phyloP scores from a whole-genome alignment of 2,797 vertebrate species.

The Hemitrygon akajei region DNA sequence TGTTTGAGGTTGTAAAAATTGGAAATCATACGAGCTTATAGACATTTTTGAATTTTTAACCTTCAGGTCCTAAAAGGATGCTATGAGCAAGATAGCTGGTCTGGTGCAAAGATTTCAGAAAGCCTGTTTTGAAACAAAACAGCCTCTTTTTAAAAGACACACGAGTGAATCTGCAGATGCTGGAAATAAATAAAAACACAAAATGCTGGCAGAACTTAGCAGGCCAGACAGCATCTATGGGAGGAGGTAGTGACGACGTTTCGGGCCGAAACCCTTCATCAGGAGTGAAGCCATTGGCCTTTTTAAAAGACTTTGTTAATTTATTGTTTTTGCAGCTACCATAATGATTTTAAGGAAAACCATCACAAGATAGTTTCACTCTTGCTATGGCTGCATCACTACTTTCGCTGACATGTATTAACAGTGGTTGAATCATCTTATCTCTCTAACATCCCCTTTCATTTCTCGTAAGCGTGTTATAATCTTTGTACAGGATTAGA shows the following conservation, averaged over 20 bases:
- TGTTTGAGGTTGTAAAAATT: background rate
- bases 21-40: background rate
- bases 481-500: background rate
- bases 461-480: background rate
- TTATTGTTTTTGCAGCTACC: background rate
- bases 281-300: no score
- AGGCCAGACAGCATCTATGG: no score
- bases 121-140: background rate
- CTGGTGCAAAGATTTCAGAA: background rate
- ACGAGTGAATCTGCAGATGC: no score
- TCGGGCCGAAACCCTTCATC: no score
- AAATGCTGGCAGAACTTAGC: no score
- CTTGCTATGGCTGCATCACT: background rate
- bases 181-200: no score
- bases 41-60: background rate
- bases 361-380: conserved; percentile 3
- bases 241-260: no score
- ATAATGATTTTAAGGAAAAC: background rate
- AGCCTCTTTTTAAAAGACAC: no score
- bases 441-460: conserved; percentile 15
- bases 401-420: background rate
- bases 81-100: background rate
- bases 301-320: background rate
- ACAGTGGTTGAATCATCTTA: background rate
- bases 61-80: background rate